Percentiles rank a stretch among this genome's conserved stretches.
phyloP scores from a whole-genome alignment of 2,113 vertebrate genomes.

The Nannospalax galili region DNA sequence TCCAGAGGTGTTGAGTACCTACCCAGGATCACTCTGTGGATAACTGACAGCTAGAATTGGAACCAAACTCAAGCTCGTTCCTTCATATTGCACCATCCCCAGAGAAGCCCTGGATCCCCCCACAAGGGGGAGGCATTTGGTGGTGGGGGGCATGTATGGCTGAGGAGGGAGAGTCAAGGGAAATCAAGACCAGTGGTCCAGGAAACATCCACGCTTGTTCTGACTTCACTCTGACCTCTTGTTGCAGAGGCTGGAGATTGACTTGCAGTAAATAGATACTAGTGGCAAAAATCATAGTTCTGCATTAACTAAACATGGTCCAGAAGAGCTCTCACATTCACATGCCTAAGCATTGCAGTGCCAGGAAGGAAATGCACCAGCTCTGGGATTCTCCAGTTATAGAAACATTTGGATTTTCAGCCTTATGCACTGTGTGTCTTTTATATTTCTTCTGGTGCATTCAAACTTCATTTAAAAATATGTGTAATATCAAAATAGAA shows the following conservation, averaged over 20 bases:
- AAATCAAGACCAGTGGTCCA: too few species aligned
- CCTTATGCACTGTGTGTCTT: too few species aligned
- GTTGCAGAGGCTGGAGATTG: neutral
- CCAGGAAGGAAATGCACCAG: neutral
- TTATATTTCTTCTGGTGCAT: neutral
- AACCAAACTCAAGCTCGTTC: neutral
- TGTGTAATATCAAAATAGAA: neutral
- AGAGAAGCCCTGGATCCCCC: neutral
- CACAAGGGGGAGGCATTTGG: accelerated
- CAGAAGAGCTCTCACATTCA: accelerated
- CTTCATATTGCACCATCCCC: accelerated
- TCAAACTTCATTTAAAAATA: neutral
- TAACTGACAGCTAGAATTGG: neutral
- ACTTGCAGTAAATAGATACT: neutral
- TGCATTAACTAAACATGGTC: neutral
- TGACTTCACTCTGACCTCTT: neutral
- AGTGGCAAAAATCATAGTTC: neutral
- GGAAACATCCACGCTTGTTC: neutral
- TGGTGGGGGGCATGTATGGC: neutral
- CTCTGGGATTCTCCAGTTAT: neutral
- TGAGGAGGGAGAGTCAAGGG: too few species aligned
- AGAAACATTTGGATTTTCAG: neutral
- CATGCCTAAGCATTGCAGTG: neutral
- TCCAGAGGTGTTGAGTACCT: neutral
- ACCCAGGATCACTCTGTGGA: neutral